Percentiles rank a stretch among this genome's conserved stretches.
phyloP scores from a whole-genome alignment of 1,140 invertebrate genomes.

The Leptopilina boulardi region DNA sequence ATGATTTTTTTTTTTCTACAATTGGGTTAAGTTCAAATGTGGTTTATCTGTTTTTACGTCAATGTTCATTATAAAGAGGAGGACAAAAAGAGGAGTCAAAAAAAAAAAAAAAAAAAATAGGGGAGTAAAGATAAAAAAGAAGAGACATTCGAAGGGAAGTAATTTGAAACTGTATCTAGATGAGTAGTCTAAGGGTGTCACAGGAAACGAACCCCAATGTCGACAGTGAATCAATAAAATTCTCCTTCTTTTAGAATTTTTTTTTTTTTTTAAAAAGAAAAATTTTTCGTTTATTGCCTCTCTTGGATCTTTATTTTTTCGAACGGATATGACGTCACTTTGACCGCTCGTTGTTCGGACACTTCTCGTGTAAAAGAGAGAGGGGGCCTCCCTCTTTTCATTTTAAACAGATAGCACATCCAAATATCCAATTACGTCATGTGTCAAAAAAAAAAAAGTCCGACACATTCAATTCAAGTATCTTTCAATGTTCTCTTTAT shows the following conservation, averaged over 20 bases:
- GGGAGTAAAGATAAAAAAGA: slow-evolving; percentile 21
- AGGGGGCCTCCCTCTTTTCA: not conserved
- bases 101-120: slow-evolving; percentile 25
- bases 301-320: slow-evolving; percentile 51
- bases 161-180: slow-evolving; percentile 60
- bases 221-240: slow-evolving; percentile 59
- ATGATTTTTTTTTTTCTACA: not conserved
- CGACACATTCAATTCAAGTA: not conserved
- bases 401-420: not conserved
- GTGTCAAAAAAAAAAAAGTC: not conserved
- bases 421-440: slow-evolving; percentile 1
- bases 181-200: slow-evolving; percentile 54
- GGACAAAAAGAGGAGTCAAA: slow-evolving; percentile 3
- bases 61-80: slow-evolving; percentile 7
- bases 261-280: slow-evolving; percentile 55
- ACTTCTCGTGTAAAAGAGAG: not conserved
- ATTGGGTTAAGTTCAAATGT: not conserved
- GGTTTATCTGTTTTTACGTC: not conserved
- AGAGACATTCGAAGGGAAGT: slow-evolving; percentile 44
- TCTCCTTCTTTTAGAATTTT: no score
- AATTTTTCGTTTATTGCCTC: slow-evolving; percentile 52
- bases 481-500: not conserved
- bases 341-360: slow-evolving; percentile 42
- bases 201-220: slow-evolving; percentile 60
- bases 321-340: slow-evolving; percentile 58